A percentile compares a stretch with the other conserved stretches of the same genome.
phyloP scores from a whole-genome alignment of 2,113 vertebrate genomes.

The Uria lomvia region DNA sequence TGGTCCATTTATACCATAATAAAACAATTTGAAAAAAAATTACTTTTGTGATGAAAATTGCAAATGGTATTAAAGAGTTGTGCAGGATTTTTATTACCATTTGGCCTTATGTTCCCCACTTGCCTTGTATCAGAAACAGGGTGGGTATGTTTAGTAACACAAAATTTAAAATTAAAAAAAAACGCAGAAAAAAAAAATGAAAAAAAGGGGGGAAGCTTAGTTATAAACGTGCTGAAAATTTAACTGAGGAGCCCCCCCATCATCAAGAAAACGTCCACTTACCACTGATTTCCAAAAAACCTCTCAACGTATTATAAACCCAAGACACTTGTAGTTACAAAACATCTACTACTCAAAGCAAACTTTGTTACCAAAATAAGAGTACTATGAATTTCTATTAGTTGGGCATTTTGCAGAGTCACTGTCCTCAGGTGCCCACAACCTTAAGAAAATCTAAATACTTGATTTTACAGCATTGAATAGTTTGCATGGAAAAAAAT shows the following conservation, averaged over 20 bases:
- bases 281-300: background rate
- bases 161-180: too few relatives aligned
- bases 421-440: background rate
- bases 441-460: background rate
- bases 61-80: background rate
- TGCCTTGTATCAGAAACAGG: background rate
- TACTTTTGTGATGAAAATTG: background rate
- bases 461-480: background rate
- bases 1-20: background rate
- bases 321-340: background rate
- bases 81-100: background rate
- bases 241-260: background rate
- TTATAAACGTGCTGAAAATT: background rate
- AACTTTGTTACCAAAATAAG: background rate
- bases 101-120: background rate
- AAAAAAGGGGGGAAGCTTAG: background rate
- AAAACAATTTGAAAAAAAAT: background rate
- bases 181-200: rapidly evolving
- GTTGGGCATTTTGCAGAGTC: background rate
- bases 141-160: background rate
- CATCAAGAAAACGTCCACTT: background rate
- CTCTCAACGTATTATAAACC: background rate
- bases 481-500: background rate
- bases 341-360: background rate
- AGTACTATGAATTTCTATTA: background rate